phyloP scores from a whole-genome alignment of 2,888 invertebrate species.

The Willowsia nigromaculata region DNA sequence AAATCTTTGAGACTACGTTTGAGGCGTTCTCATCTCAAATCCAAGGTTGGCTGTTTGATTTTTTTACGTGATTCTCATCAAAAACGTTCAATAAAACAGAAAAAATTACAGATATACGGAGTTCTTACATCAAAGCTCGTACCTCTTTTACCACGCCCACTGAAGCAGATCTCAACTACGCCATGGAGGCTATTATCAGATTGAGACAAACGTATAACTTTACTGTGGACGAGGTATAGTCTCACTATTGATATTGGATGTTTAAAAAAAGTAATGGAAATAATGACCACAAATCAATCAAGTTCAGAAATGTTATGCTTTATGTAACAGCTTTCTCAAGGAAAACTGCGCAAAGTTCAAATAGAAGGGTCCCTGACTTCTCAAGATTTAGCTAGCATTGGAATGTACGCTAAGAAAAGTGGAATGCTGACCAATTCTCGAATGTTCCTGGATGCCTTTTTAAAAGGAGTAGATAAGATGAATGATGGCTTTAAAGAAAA shows the following conservation, averaged over 20 bases:
- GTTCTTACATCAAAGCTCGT: conserved; percentile 29
- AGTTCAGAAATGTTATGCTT: neutral
- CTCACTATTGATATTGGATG: neutral
- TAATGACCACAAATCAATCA: neutral
- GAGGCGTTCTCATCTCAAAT: neutral
- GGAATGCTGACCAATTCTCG: conserved; percentile 57
- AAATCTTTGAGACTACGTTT: neutral
- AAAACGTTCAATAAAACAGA: no score
- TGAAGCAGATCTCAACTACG: conserved; percentile 32
- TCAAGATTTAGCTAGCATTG: conserved; percentile 59
- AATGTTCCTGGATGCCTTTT: conserved; percentile 54
- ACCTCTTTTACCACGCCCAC: conserved; percentile 43
- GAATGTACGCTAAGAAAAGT: conserved; percentile 39
- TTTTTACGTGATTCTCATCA: neutral
- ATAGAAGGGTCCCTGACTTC: conserved; percentile 43
- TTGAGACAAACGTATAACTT: conserved; percentile 70
- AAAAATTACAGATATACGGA: neutral
- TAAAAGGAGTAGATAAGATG: neutral
- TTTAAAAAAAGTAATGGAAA: neutral
- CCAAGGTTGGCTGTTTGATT: neutral
- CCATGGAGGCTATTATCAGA: conserved; percentile 61
- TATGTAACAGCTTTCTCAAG: conserved; percentile 53
- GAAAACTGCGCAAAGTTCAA: neutral
- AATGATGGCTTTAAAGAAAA: neutral
- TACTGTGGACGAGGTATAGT: conserved; percentile 55